Evolutionary conservation across 2,888 invertebrate species (phyloP).

Genomic region (Caenorhabditis sp.): DNA sequence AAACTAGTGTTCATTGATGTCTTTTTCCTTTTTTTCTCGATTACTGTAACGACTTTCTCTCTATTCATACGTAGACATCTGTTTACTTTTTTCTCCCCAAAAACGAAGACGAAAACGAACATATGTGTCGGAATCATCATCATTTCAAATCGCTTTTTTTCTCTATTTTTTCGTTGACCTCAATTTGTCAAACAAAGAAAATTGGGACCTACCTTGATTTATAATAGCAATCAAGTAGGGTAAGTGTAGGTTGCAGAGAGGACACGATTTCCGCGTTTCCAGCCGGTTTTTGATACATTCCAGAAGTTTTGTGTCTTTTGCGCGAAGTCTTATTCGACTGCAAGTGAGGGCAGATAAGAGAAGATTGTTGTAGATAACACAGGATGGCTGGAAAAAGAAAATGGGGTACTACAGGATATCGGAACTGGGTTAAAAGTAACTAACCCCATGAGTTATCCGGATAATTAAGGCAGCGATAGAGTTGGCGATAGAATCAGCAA

Average conservation of each 20-base stretch:
- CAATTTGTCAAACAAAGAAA: background rate
- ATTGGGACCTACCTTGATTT: slow-evolving; percentile 38
- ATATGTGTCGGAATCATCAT: background rate
- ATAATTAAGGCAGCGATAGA: slow-evolving; percentile 37
- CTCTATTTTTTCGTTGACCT: background rate
- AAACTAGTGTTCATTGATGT: background rate
- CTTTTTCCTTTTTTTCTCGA: background rate
- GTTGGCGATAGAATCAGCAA: slow-evolving; percentile 46
- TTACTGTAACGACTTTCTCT: background rate
- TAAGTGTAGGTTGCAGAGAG: slow-evolving; percentile 46
- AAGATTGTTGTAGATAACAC: slow-evolving; percentile 48
- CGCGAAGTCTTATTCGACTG: slow-evolving; percentile 30
- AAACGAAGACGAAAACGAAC: background rate
- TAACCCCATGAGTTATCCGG: slow-evolving; percentile 42
- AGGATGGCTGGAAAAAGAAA: slow-evolving; percentile 40
- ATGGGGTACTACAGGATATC: too few relatives aligned
- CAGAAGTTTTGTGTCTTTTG: slow-evolving; percentile 36
- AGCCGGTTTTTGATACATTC: slow-evolving; percentile 26
- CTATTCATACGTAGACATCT: background rate
- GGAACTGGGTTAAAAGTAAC: too few relatives aligned
- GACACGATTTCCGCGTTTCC: slow-evolving; percentile 39
- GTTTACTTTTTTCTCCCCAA: background rate
- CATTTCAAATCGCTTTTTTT: background rate
- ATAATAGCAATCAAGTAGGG: slow-evolving; percentile 52
- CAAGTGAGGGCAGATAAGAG: slow-evolving; percentile 41